These are phyloP conservation scores for Petromus typicus DNA, from an alignment of 2,113 vertebrate species.

Conservation along the genomic window DNA sequence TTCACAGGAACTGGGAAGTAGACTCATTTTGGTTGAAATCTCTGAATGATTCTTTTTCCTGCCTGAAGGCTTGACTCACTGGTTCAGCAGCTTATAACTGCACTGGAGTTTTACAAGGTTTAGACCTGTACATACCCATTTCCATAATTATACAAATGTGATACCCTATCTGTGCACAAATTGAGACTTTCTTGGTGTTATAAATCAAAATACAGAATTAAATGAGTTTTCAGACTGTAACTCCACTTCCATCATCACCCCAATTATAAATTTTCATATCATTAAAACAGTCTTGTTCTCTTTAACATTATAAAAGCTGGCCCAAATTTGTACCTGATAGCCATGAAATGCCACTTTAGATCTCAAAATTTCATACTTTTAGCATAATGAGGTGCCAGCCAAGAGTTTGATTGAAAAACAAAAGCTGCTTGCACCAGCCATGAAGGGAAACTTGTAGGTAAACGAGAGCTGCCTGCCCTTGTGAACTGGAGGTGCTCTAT, in stretches of 20 bases:
- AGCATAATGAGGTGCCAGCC: conserved; percentile 9
- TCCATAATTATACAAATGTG: background rate
- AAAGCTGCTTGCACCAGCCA: background rate
- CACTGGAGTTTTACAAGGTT: background rate
- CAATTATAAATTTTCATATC: background rate
- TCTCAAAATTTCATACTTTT: conserved; percentile 18
- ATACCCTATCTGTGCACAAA: background rate
- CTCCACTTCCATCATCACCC: background rate
- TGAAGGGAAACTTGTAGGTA: conserved; percentile 34
- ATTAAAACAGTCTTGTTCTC: conserved; percentile 26
- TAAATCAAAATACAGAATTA: conserved; percentile 36
- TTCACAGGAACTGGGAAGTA: background rate
- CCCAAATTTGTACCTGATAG: background rate
- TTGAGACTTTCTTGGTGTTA: conserved; percentile 1
- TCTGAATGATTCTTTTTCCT: background rate
- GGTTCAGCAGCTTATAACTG: background rate
- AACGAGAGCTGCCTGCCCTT: background rate
- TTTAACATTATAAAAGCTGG: conserved; percentile 9
- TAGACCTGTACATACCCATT: background rate
- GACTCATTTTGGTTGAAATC: conserved; percentile 15
- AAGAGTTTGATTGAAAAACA: conserved; percentile 52
- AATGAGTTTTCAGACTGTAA: background rate
- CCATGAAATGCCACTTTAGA: background rate
- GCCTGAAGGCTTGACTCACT: background rate
- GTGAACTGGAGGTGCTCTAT: background rate